Base-by-base conservation (phyloP, 1,140 invertebrate species). In the Drosophila arizonae region DNA sequence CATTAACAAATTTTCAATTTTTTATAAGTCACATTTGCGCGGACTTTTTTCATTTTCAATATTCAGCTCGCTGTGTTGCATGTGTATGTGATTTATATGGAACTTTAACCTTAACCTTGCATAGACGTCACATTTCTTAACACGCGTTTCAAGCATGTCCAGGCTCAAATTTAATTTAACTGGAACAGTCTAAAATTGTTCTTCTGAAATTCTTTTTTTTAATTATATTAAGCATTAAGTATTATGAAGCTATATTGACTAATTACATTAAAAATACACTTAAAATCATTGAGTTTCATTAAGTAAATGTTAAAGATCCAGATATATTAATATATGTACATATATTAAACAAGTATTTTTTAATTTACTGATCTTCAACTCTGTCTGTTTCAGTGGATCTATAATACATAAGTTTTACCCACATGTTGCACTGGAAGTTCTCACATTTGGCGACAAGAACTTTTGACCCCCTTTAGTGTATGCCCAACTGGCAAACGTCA, bases 31-130 rank as follows among this genome's bases (percentile, higher is more conserved):
- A 63, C 54, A 63, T n/a, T 55, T 50, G 28, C 39, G 21, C 11
- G 4, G 48, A 28, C 50, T 24, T 50, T 10, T 58, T 58, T 43
- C 46, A 77, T 85, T 72, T 86, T 86, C 77, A 61, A 78, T 72
- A 77, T 48, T 30, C 28, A 63, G 63, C 71, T 76, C 67, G 50
- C 10, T 30, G 57, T 48, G 69, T 63, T 85, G 79, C 82, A 76
- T 85, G 81, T 87, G 81, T 63, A 75, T 46, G 68, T 80, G 71
- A 60, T 81, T 68, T 85, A 72, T 70, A 48, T 61, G 50, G 57
- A 87, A 78, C 81, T 85, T 81, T 81, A 81, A 87, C 81, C 82
- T 85, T 72, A 66, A 65, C 71, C 78, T 66, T 80, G 63, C 67
- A 60, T 60, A 48, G 75, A 87, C 81, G 81, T 85, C 82, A 87